phyloP scores from a whole-genome alignment of 2,888 invertebrate genomes.

The Anarsia innoxiella region DNA sequence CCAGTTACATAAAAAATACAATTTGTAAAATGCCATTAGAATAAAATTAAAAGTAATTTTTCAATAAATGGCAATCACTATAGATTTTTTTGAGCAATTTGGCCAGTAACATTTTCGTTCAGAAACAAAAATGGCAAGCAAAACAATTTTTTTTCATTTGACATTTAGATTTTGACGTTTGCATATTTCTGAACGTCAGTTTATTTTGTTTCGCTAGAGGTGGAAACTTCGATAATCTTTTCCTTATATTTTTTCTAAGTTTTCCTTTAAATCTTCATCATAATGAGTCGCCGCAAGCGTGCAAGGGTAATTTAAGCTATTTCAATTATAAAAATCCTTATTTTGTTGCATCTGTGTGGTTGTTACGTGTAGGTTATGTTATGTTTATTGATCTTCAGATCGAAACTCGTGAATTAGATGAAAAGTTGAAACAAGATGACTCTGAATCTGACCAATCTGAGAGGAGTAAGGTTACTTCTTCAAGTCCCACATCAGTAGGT shows the following conservation, averaged over 20 bases:
- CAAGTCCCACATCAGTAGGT: slow-evolving; percentile 72
- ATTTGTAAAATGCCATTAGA: too few relatives aligned
- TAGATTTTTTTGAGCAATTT: slow-evolving; percentile 1
- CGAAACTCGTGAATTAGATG: slow-evolving; percentile 77
- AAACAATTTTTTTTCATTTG: background rate
- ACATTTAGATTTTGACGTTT: background rate
- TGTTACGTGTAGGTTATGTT: slow-evolving; percentile 64
- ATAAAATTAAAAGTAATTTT: too few relatives aligned
- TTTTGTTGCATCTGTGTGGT: too few relatives aligned
- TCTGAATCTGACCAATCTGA: slow-evolving; percentile 78
- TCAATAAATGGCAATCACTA: too few relatives aligned
- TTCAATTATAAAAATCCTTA: too few relatives aligned
- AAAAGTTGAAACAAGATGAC: slow-evolving; percentile 79
- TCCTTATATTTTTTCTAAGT: background rate
- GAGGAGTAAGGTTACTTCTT: slow-evolving; percentile 73
- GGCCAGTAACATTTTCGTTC: slow-evolving; percentile 1
- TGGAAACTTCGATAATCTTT: slow-evolving; percentile 5
- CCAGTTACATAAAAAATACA: too few relatives aligned
- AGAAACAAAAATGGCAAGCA: background rate
- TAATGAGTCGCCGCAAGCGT: slow-evolving; percentile 77
- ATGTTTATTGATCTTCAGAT: slow-evolving; percentile 73
- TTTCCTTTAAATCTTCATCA: slow-evolving; percentile 14
- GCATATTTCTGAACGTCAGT: slow-evolving; percentile 3
- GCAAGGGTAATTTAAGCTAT: slow-evolving; percentile 71
- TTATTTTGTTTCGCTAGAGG: slow-evolving; percentile 5